Base-by-base conservation (phyloP, 2,113 vertebrate species). In the Zootoca vivipara region DNA sequence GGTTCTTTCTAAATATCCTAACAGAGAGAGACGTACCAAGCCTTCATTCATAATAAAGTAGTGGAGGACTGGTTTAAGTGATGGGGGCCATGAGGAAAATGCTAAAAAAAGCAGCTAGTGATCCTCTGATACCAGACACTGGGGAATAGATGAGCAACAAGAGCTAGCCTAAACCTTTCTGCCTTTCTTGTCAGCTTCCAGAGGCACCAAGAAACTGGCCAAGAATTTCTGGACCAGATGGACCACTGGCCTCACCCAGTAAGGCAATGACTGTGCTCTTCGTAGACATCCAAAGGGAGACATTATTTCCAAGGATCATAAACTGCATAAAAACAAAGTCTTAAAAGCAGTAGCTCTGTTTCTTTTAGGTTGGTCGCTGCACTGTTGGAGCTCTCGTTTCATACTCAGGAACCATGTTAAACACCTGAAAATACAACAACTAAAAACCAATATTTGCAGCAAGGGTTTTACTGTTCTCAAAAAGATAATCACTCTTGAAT, bases 391-490 rank as follows among this genome's bases (percentile, higher is more conserved):
- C 26, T 56, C 35, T 38, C 5, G 4, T 38, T 85, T 75, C 79
- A 26, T 1, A 9, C n/a, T 15, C 0, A 15, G 2, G 56, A 69
- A 91, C 64, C 84, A 88, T 26, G 38, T 30, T 65, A 82, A 81
- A 78, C 86, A 70, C 78, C 46, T 56, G 88, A 86, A 85, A 38
- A 52, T 3, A 16, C 0, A 13, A 81, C 89, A 87, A 38, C 78
- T 83, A 18, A 83, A 82, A 93, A 84, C 64, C 35, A 82, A n/a
- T 77, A 83, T 89, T 62, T 93, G 90, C 56, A 81, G 83, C 91
- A 90, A 89, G 40, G 67, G 40, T 90, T 78, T 67, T 86, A 80
- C 91, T 90, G 80, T 95, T 95, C 92, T 95, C 94, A 93, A 91
- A 95, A 96, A 92, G 91, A 90, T 9, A 0, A 86, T 0, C 74